A percentile compares a stretch with the other conserved stretches of the same genome.
These are phyloP conservation scores for Hexactinellida sp. DNA, from an alignment of 37 sponge, comb jelly and placozoan species.

Conservation along the genomic window DNA sequence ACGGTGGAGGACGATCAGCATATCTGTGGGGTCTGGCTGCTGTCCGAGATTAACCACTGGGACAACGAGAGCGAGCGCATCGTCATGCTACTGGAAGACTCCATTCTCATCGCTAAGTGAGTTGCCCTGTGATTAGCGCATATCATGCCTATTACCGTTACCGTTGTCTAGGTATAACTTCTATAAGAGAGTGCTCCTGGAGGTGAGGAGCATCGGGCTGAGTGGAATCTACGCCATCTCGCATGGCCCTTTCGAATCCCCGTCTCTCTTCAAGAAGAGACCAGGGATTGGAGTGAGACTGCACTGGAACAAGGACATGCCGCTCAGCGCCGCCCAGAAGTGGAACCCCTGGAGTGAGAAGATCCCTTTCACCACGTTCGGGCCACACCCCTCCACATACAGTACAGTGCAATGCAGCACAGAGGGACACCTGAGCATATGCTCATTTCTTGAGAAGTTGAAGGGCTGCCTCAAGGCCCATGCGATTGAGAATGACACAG, in stretches of 20 bases:
- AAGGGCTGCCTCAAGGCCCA: not conserved
- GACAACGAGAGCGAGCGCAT: conserved; percentile 1
- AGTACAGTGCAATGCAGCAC: not conserved
- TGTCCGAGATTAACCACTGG: conserved; percentile 7
- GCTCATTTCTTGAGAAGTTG: not conserved
- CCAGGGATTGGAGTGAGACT: not conserved
- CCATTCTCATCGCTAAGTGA: not conserved
- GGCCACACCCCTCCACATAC: not conserved
- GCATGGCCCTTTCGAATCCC: not conserved
- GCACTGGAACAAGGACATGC: conserved; percentile 5
- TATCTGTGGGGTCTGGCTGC: not conserved
- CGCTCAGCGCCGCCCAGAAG: not conserved
- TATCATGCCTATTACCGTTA: too few relatives aligned
- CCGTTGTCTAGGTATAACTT: not conserved
- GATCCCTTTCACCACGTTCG: not conserved
- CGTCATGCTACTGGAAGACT: conserved; percentile 1
- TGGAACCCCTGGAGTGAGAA: conserved; percentile 12
- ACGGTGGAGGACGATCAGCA: not conserved
- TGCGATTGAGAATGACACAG: not conserved
- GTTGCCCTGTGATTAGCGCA: too few relatives aligned
- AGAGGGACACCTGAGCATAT: not conserved
- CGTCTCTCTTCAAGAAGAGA: not conserved
- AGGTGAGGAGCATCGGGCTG: not conserved
- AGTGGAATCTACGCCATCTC: not conserved
- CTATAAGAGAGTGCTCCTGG: not conserved